Evolutionary conservation across 2,888 invertebrate species (phyloP), one percentile per base, ranked within the genome.

Genomic region (Chaitophorus viminalis): DNA sequence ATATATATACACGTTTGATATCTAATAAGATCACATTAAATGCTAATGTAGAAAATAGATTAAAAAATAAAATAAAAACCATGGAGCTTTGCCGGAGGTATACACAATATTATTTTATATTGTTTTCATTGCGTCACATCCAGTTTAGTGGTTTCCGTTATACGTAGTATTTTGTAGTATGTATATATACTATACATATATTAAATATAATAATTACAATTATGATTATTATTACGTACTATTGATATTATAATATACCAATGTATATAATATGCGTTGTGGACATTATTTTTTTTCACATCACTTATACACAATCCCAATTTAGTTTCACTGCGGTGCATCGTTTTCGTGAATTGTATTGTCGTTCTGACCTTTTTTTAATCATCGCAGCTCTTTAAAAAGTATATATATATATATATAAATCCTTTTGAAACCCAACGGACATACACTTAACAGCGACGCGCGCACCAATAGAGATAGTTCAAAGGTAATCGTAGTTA

Each of bases 401-500:
- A 79, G 36, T n/a, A 18, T 33, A 25, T 6, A 54, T 9, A 9
- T 5, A 54, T 31, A 8, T 52, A 76, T 2, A 17, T 1, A 36
- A 36, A 79, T 79, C 17, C 36, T 79, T 65, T 18, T 65, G 36
- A 36, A 65, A 65, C 36, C 36, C n/a, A n/a, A 31, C 54, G 21
- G 31, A 36, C 25, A 60, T 31, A 25, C n/a, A 60, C 18, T 17
- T 29, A 33, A 36, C 25, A 18, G 36, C n/a, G 14, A n/a, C 17
- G 60, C 17, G 36, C 36, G 33, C 36, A 36, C 60, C 36, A 6
- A 79, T 33, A 14, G 77, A 54, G 52, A 17, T 25, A 65, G 39
- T 65, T 79, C 65, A 60, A 65, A 65, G 65, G 65, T 65, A 29
- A 79, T 39, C 36, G 36, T 79, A 79, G 79, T 79, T 79, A 79